Percentiles rank a stretch among this genome's conserved stretches.
phyloP scores from a whole-genome alignment of 2,888 invertebrate species.

The Scelioninae gen. 1 region DNA sequence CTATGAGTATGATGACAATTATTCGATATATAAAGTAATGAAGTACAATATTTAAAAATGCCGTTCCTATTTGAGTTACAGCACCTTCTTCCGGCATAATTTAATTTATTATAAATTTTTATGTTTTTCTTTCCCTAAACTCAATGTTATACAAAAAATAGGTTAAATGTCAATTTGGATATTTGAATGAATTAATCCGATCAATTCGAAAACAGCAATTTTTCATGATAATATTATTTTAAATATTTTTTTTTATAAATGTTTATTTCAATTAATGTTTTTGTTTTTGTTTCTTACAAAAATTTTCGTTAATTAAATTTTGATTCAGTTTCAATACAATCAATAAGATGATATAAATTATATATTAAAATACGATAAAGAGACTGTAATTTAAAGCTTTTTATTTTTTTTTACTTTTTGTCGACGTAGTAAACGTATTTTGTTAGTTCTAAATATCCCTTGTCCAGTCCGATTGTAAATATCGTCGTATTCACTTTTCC shows the following conservation, averaged over 20 bases:
- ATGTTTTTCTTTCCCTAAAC: too few relatives aligned
- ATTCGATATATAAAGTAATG: slow-evolving; percentile 78
- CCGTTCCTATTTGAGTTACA: slow-evolving; percentile 67
- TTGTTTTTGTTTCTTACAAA: too few relatives aligned
- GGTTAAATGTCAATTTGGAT: too few relatives aligned
- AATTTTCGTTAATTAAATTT: too few relatives aligned
- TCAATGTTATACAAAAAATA: too few relatives aligned
- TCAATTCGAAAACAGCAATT: too few relatives aligned
- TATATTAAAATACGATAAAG: not conserved
- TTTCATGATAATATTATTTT: too few relatives aligned
- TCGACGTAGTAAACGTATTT: slow-evolving; percentile 16
- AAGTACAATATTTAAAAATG: slow-evolving; percentile 76
- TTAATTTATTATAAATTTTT: not conserved
- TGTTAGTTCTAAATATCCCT: slow-evolving; percentile 86
- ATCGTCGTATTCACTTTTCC: slow-evolving; percentile 88
- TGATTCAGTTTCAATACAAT: too few relatives aligned
- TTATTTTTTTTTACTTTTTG: not conserved
- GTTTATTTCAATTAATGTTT: too few relatives aligned
- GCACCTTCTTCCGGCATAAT: slow-evolving; percentile 34
- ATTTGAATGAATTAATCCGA: too few relatives aligned
- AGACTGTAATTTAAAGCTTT: not conserved
- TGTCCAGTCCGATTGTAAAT: slow-evolving; percentile 87
- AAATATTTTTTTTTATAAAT: too few relatives aligned
- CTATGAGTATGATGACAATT: slow-evolving; percentile 33
- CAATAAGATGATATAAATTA: not conserved